Evolutionary conservation across 2,113 vertebrate species (phyloP).

Genomic region (Pterocles burchelli): DNA sequence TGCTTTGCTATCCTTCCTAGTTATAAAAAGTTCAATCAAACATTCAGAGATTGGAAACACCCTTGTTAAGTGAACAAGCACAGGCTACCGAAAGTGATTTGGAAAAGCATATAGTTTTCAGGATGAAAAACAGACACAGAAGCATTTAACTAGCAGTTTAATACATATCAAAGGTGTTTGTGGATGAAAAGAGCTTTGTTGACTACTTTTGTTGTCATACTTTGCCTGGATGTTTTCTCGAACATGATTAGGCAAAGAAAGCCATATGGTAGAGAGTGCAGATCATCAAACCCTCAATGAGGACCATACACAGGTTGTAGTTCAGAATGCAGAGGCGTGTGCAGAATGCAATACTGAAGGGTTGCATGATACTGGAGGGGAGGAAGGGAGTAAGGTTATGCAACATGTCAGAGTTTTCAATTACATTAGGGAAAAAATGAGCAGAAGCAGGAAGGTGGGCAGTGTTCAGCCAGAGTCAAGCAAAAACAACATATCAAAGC

Average conservation of each 20-base stretch:
- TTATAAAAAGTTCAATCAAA: background rate
- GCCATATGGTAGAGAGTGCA: background rate
- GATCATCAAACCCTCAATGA: background rate
- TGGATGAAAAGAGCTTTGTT: background rate
- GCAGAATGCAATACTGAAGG: background rate
- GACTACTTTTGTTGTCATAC: background rate
- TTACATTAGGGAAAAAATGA: fast-evolving
- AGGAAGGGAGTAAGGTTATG: background rate
- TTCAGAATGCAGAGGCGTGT: background rate
- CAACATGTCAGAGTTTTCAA: background rate
- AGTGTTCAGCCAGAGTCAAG: background rate
- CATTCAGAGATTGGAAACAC: background rate
- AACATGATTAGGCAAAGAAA: background rate
- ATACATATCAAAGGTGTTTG: background rate
- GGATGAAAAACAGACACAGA: background rate
- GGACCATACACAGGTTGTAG: background rate
- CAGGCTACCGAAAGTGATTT: background rate
- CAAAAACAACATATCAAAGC: background rate
- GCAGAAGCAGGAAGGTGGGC: background rate
- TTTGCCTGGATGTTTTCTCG: background rate
- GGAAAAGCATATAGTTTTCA: background rate
- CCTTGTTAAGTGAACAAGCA: background rate
- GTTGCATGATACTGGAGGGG: background rate
- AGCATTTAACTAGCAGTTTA: background rate
- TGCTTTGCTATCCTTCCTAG: background rate